Evolutionary conservation across 1,140 invertebrate species (phyloP), one percentile per base, ranked within the genome.

Genomic region (Micrasema longulum): DNA sequence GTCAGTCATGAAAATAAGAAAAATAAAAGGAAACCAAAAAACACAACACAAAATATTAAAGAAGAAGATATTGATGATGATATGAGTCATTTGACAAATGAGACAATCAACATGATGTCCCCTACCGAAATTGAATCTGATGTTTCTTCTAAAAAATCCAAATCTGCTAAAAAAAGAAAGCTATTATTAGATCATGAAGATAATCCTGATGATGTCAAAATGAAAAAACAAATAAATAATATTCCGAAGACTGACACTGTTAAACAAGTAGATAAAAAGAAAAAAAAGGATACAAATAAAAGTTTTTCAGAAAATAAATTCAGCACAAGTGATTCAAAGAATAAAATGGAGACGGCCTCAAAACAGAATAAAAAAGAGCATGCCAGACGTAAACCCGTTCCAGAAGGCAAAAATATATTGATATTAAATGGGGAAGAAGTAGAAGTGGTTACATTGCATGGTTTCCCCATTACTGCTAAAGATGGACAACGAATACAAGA

Each of bases 391-490:
- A 90, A 90, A 79, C 82, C 83, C 64, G 78, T 84, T 14, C 68
- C 76, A 74, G 81, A 82, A 48, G 62, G 76, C 9, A 82, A 82
- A 36, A 89, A 85, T 77, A 81, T 88, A 74, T 78, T 87, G 3
- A 85, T 84, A 12, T 87, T 92, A 9, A 89, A 91, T 83, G 89
- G 91, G 48, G 81, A 88, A 77, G 85, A 89, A 76, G 77, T 91
- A 38, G 85, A 90, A 76, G 79, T 92, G 20, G 82, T 87, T 0
- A 87, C 87, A 69, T 90, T 86, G 80, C 89, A 92, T 80, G 91
- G 91, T 16, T 92, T 91, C 77, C 89, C 89, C 23, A 83, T 93
- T 0, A 89, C 87, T 79, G 89, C 89, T 79, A 90, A 90, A 79
- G 92, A 94, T 86, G 90, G 88, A 12, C 86, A 89, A 22, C 82